Evolutionary conservation across 2,797 vertebrate genomes (phyloP), one percentile per base, ranked within the genome.

Genomic region (Bryconaethiops microstoma): DNA sequence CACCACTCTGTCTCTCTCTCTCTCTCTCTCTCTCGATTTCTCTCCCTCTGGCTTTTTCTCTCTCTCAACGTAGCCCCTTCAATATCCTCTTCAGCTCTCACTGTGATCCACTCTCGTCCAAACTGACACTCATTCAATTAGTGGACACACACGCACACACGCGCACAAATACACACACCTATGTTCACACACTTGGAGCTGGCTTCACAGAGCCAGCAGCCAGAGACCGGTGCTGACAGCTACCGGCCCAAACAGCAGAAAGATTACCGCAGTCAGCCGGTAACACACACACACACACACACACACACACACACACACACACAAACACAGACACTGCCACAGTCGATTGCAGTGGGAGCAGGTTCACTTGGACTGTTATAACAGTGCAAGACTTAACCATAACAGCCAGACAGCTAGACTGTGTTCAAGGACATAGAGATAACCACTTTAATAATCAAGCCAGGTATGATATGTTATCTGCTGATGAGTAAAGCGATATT

Each of bases 121-220:
- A 60, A 75, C 82, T 80, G 80, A 82, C 76, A 74, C 79, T 81
- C 84, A 82, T 74, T 82, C 65, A 82, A 77, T 79, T 77, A 77
- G 72, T 21, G 21, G 55, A 62, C 60, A 59, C 72, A 50, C 72
- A 65, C 64, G 48, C 35, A 75, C 21, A 82, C 8, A 68, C 35
- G 73, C 68, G 74, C 48, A 73, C 25, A 74, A 35, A 82, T 23
- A 84, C n/a, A 69, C 64, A 71, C 65, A 73, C 71, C 55, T 63
- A 59, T 25, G 50, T 9, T 71, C 39, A 35, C 25, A 76, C 42
- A 72, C 42, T 74, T 40, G 72, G 50, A 68, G 39, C 55, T 21
- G 17, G 23, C 13, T 50, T 69, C 59, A 67, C 59, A 73, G 3
- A 48, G 69, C 65, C 74, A 74, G 75, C 45, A 45, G 77, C 67